phyloP scores from a whole-genome alignment of 2,888 invertebrate genomes.

The Drosophila pseudotalamancana region DNA sequence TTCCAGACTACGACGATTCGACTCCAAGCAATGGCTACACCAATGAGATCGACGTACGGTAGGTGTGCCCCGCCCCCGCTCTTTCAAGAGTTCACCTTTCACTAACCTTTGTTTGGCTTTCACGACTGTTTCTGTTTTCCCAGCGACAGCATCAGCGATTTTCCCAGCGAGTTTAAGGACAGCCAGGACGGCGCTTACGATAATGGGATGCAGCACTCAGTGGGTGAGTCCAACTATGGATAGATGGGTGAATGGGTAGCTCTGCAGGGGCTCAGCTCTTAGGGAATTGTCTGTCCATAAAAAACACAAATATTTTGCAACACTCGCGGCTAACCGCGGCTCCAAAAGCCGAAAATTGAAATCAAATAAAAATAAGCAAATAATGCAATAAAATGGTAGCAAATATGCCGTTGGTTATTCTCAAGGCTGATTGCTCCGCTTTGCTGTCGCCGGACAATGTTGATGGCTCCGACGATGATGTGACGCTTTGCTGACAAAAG shows the following conservation, averaged over 20 bases:
- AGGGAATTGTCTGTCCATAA: constrained; percentile 29
- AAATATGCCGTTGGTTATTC: constrained; percentile 32
- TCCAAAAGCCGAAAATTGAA: constrained; percentile 56
- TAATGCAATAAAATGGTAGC: constrained; percentile 65
- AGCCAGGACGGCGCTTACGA: constrained; percentile 87
- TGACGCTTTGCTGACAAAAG: constrained; percentile 55
- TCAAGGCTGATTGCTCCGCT: constrained; percentile 20
- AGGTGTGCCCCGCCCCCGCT: constrained; percentile 23
- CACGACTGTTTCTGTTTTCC: constrained; percentile 1
- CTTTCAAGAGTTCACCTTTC: constrained; percentile 16
- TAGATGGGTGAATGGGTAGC: background rate
- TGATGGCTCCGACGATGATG: constrained; percentile 49
- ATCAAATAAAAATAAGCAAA: constrained; percentile 64
- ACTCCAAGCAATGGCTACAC: constrained; percentile 92
- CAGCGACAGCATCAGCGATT: constrained; percentile 90
- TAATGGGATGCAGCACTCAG: constrained; percentile 88
- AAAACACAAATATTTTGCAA: constrained; percentile 55
- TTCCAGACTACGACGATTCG: constrained; percentile 93
- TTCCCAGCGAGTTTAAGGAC: constrained; percentile 87
- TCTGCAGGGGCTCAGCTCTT: too few species aligned
- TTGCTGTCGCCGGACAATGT: constrained; percentile 31
- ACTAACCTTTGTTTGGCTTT: constrained; percentile 5
- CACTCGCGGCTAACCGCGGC: constrained; percentile 32
- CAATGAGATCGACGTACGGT: constrained; percentile 94
- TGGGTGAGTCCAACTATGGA: constrained; percentile 85